Evolutionary conservation across 2,797 vertebrate genomes (phyloP), one percentile per base, ranked within the genome.

Genomic region (Cynodonichthys magdalenae): DNA sequence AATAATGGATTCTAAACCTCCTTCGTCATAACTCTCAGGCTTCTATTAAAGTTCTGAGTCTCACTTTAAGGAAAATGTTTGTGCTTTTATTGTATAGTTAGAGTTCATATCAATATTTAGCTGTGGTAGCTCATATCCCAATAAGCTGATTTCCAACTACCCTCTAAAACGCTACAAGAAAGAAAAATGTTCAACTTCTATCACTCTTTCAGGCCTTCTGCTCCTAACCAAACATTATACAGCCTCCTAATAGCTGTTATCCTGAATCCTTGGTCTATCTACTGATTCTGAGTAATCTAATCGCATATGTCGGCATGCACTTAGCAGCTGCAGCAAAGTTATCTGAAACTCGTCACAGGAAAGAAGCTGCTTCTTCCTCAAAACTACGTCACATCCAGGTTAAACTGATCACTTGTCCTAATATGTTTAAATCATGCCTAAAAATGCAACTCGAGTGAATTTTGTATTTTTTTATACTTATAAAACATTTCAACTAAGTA

Each of bases 401-500:
- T 27, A 27, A 14, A 1, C 3, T 18, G 17, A 14, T 6, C 44
- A 47, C 56, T 34, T 10, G 24, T 18, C 56, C 29, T n/a, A n/a
- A 45, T n/a, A 45, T 27, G n/a, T n/a, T 17, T 9, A 29, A 9
- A 11, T 20, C 34, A 3, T 48, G 0, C 12, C 20, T 17, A 11
- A 19, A 20, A 31, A 47, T 7, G 41, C 12, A n/a, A 3, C 0
- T 6, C 46, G 12, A 42, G 10, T 29, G 39, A 39, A 18, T 8
- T 6, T 39, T 20, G 15, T 36, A 54, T 42, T 18, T 6, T 34
- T 28, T 59, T 0, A 54, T 45, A 36, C 42, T 58, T 45, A 46
- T 47, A 15, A 59, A 69, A 41, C 49, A 6, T 66, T 42, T 61
- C 41, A 20, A 29, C 65, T 18, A 19, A 56, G 50, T 59, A 62